Evolutionary conservation across 2,797 vertebrate genomes (phyloP).

Genomic region (Trachops cirrhosus): DNA sequence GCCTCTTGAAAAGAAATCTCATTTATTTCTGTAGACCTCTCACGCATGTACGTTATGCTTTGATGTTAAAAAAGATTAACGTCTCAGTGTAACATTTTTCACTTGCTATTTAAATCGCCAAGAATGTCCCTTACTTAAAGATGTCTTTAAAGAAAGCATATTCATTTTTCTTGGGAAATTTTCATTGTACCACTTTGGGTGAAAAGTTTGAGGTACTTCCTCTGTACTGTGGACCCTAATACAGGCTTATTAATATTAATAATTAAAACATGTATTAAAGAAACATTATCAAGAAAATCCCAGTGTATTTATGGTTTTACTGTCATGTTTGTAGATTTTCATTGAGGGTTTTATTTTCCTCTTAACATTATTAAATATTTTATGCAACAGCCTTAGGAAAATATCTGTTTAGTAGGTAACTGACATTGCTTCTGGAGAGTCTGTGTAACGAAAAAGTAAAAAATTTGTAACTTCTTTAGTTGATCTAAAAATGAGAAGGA

Average conservation of each 20-base stretch:
- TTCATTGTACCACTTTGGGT: not conserved
- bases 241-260: conserved; percentile 4
- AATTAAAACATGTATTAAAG: not conserved
- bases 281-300: not conserved
- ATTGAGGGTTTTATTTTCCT: conserved; percentile 6
- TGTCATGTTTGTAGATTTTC: not conserved
- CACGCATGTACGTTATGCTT: not conserved
- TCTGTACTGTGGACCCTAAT: not conserved
- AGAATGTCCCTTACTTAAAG: conserved; percentile 24
- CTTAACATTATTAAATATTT: conserved; percentile 24
- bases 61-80: not conserved
- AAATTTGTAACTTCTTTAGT: not conserved
- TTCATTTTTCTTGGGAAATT: conserved; percentile 11
- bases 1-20: not conserved
- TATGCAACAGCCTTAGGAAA: not conserved
- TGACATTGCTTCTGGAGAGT: not conserved
- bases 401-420: not conserved
- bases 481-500: conserved; percentile 10
- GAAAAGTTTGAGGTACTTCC: conserved; percentile 4
- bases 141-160: conserved; percentile 1
- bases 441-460: conserved; percentile 26
- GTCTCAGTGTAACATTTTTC: not conserved
- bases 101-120: conserved; percentile 14
- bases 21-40: not conserved
- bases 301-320: not conserved